Conservation (phyloP, 1,140 invertebrate genomes). For the Temnothorax longispinosus region DNA sequence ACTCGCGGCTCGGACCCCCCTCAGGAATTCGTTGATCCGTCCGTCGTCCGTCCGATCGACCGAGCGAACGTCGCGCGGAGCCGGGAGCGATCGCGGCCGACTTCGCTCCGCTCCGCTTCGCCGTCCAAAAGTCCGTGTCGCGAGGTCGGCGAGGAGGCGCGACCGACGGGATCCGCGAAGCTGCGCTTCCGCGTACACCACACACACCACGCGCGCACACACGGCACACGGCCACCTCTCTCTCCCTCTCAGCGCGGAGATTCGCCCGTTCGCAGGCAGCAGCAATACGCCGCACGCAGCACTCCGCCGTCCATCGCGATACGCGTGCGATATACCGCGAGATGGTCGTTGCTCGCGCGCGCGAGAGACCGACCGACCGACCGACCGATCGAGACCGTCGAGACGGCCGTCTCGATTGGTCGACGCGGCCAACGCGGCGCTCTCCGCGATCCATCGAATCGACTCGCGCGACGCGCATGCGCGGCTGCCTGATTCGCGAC, state of each 20-base stretch:
- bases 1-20: background rate
- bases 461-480: background rate
- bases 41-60: background rate
- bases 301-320: conserved; percentile 47
- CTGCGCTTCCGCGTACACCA: background rate
- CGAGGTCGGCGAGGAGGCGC: background rate
- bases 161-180: conserved; percentile 17
- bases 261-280: conserved; percentile 23
- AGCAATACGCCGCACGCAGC: conserved; percentile 45
- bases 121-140: background rate
- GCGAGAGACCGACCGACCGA: background rate
- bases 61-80: background rate
- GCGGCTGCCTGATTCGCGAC: background rate
- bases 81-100: conserved; percentile 29
- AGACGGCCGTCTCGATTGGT: background rate
- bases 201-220: background rate
- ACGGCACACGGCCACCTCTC: background rate
- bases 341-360: background rate
- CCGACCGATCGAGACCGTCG: background rate
- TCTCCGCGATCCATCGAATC: background rate
- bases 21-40: background rate
- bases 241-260: conserved; percentile 48
- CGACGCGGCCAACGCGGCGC: too few species aligned
- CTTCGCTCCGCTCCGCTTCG: conserved; percentile 26
- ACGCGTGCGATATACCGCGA: conserved; percentile 1